Conservation (phyloP, 2,888 invertebrate species). For the Lithophane semibrunnea region DNA sequence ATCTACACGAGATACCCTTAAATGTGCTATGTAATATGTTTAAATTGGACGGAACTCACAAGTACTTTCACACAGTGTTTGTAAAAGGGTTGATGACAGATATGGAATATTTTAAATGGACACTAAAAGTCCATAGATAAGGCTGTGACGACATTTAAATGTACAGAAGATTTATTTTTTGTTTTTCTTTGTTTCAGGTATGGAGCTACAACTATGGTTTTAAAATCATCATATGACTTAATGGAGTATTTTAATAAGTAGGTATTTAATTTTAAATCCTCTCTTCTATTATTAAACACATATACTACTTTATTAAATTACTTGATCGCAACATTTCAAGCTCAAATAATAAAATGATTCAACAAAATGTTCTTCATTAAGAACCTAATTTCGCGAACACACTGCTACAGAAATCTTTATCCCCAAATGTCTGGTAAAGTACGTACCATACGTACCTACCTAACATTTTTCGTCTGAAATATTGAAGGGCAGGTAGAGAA, state of each 20-base stretch:
- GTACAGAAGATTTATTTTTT: constrained; percentile 27
- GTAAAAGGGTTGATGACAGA: constrained; percentile 65
- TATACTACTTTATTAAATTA: neutral
- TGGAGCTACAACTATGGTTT: constrained; percentile 9
- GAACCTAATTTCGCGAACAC: constrained; percentile 44
- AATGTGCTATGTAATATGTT: constrained; percentile 78
- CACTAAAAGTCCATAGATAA: constrained; percentile 49
- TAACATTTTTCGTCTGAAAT: constrained; percentile 73
- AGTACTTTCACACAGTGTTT: constrained; percentile 53
- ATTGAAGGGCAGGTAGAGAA: constrained; percentile 78
- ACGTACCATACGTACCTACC: constrained; percentile 25
- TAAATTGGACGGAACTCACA: constrained; percentile 78
- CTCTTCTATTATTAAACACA: neutral
- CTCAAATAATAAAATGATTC: constrained; percentile 25
- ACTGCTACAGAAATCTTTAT: constrained; percentile 51
- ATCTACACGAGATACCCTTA: constrained; percentile 80
- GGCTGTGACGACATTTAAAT: constrained; percentile 23
- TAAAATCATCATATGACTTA: neutral
- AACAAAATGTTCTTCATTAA: constrained; percentile 15
- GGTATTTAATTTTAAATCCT: neutral
- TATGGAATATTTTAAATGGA: constrained; percentile 57
- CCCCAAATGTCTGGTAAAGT: constrained; percentile 58
- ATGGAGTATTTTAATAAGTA: neutral
- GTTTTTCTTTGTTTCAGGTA: constrained; percentile 63
- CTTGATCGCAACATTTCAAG: neutral